Conservation (phyloP, 2,113 vertebrate species). For the Paralichthys olivaceus region DNA sequence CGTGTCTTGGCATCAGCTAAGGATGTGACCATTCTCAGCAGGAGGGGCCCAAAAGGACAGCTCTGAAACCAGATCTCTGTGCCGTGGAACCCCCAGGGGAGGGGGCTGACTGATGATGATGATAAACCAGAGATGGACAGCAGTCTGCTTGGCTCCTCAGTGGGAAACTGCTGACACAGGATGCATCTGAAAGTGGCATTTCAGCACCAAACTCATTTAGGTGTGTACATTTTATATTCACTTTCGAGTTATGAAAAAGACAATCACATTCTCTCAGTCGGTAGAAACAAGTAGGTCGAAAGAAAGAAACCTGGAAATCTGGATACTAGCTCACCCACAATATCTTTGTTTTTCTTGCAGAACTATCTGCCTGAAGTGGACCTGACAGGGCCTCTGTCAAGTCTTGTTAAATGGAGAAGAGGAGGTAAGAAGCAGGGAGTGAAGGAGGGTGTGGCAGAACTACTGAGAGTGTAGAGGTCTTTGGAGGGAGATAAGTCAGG, state of each 20-base stretch:
- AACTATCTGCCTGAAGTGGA: constrained; percentile 21
- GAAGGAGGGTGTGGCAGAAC: constrained; percentile 37
- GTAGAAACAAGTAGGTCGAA: background rate
- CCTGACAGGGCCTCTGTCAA: constrained; percentile 29
- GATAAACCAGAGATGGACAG: constrained; percentile 53
- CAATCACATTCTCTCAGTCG: no score
- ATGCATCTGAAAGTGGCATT: constrained; percentile 9
- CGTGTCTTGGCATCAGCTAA: constrained; percentile 3
- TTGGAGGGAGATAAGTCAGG: constrained; percentile 59
- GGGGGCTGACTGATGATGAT: constrained; percentile 27
- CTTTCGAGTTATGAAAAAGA: no score
- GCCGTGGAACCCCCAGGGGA: background rate
- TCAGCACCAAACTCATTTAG: background rate
- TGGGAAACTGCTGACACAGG: constrained; percentile 29
- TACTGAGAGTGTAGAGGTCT: constrained; percentile 51
- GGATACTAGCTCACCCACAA: constrained; percentile 20
- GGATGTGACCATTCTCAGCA: constrained; percentile 1
- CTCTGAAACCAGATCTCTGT: constrained; percentile 50
- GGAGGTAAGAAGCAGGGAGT: constrained; percentile 34
- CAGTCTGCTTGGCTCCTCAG: constrained; percentile 7
- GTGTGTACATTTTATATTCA: no score
- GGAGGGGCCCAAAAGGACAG: constrained; percentile 2
- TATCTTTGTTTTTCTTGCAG: constrained; percentile 16
- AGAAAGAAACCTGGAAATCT: constrained; percentile 26
- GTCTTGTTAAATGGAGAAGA: constrained; percentile 31